phyloP scores from a whole-genome alignment of 1,140 invertebrate genomes.

The Oscheius sp. region DNA sequence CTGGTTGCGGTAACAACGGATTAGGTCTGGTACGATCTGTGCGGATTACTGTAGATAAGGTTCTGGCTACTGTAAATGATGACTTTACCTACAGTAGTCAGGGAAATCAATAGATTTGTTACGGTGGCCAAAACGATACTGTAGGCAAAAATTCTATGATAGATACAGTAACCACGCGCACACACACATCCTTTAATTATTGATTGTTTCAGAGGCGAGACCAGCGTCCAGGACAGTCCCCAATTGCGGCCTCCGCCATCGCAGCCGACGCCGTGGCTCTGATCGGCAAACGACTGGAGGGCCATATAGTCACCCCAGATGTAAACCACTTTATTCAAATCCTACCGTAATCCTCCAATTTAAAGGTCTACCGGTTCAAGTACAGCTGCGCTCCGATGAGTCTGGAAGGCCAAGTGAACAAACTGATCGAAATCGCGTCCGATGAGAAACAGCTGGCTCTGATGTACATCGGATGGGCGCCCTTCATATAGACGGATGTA shows the following conservation, averaged over 20 bases:
- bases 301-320: constrained; percentile 6
- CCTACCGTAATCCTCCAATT: not conserved
- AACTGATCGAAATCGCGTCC: constrained; percentile 68
- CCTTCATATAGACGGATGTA: constrained; percentile 77
- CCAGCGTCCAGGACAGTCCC: not conserved
- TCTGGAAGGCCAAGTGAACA: constrained; percentile 44
- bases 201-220: not conserved
- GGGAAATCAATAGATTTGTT: too few relatives aligned
- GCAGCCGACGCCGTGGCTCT: not conserved
- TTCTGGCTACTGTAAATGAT: too few relatives aligned
- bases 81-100: too few relatives aligned
- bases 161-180: too few relatives aligned
- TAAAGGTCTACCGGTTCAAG: constrained; percentile 16
- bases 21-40: too few relatives aligned
- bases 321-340: not conserved
- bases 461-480: constrained; percentile 94
- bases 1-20: too few relatives aligned
- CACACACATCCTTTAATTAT: too few relatives aligned
- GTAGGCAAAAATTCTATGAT: too few relatives aligned
- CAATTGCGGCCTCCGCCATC: not conserved
- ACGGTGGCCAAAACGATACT: too few relatives aligned
- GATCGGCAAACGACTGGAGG: constrained; percentile 5
- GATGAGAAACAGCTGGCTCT: constrained; percentile 81
- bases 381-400: constrained; percentile 29
- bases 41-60: too few relatives aligned